A percentile compares a stretch with the other conserved stretches of the same genome.
These are phyloP conservation scores for Cygnus buccinator DNA, from an alignment of 2,113 vertebrate genomes.

Conservation along the genomic window DNA sequence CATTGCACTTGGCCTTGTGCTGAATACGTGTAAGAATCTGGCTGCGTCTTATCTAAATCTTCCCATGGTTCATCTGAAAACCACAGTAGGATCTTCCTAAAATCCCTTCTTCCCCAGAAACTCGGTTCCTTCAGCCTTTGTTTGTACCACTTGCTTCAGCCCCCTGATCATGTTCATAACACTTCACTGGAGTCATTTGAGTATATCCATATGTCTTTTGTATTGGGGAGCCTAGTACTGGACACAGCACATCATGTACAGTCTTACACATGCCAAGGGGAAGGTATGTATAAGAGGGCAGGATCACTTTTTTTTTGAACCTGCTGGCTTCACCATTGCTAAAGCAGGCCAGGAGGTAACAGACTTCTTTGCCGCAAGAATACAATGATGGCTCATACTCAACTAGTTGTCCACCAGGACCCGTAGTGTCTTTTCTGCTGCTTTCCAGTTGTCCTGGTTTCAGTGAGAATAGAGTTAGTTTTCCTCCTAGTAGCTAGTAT, in stretches of 20 bases:
- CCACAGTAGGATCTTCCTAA: background rate
- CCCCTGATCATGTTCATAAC: background rate
- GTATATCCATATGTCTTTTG: too few species aligned
- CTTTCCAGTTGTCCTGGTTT: background rate
- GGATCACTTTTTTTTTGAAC: background rate
- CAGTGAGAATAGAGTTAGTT: too few species aligned
- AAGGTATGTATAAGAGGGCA: background rate
- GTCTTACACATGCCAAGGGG: rapidly evolving
- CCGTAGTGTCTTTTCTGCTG: background rate
- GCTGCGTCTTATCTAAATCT: background rate
- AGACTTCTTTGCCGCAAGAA: background rate
- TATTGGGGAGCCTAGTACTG: background rate
- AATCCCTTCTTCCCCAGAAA: background rate
- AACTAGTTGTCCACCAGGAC: rapidly evolving
- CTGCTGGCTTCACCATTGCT: background rate
- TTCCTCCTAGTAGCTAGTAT: too few species aligned
- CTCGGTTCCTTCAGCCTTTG: background rate
- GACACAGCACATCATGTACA: background rate
- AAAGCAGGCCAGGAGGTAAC: background rate
- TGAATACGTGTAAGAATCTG: background rate
- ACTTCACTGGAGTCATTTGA: background rate
- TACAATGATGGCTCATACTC: background rate
- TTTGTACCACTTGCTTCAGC: background rate
- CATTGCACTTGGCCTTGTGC: background rate
- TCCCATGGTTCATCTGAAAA: background rate